phyloP scores from a whole-genome alignment of 2,113 vertebrate genomes.

The Oryzias javanicus region DNA sequence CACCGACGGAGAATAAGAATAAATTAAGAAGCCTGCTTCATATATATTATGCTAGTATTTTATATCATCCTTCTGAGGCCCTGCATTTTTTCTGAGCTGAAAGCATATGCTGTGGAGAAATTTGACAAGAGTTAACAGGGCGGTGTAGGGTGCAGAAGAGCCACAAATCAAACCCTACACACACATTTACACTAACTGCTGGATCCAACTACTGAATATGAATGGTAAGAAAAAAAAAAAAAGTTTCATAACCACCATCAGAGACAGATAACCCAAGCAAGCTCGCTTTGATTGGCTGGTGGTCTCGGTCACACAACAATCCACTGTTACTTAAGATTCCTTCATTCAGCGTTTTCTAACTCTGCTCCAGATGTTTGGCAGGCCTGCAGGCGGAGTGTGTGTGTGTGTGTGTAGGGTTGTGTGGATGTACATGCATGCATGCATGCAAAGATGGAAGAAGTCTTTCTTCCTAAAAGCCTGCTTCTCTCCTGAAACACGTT shows the following conservation, averaged over 20 bases:
- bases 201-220: constrained; percentile 40
- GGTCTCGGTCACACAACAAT: constrained; percentile 58
- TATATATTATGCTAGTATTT: constrained; percentile 67
- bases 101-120: constrained; percentile 40
- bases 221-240: constrained; percentile 53
- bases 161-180: constrained; percentile 13
- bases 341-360: constrained; percentile 73
- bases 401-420: constrained; percentile 16
- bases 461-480: constrained; percentile 55
- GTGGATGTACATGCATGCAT: constrained; percentile 29
- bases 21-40: constrained; percentile 25
- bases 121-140: constrained; percentile 34
- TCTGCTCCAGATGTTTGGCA: constrained; percentile 77
- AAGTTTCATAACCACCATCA: constrained; percentile 56
- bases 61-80: constrained; percentile 61
- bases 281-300: constrained; percentile 70
- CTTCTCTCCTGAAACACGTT: constrained; percentile 30
- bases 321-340: constrained; percentile 74
- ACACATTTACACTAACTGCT: constrained; percentile 23
- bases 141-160: neutral
- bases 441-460: constrained; percentile 32
- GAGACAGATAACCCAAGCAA: constrained; percentile 67
- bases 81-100: constrained; percentile 61
- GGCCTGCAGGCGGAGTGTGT: constrained; percentile 31
- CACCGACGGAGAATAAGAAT: constrained; percentile 1